Evolutionary conservation across 2,113 vertebrate species (phyloP).

Genomic region (Anseranas semipalmata): DNA sequence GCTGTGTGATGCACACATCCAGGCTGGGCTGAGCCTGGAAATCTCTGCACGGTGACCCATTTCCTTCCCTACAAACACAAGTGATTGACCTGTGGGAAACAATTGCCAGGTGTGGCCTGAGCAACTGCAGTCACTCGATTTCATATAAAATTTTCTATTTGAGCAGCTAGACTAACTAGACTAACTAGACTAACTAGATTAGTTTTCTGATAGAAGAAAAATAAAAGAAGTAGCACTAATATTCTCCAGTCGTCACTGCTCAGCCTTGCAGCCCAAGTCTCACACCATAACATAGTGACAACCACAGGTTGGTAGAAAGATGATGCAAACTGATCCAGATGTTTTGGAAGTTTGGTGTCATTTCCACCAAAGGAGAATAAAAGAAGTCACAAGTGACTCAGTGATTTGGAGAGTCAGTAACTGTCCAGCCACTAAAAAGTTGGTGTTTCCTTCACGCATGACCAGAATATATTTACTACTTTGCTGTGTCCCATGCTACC

Average conservation of each 20-base stretch:
- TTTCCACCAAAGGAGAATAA: neutral
- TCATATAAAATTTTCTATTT: neutral
- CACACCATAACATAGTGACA: accelerated
- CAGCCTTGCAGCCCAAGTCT: neutral
- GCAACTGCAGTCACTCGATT: neutral
- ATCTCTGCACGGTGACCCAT: accelerated
- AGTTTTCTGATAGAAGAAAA: neutral
- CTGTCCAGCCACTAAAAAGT: neutral
- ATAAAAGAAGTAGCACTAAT: neutral
- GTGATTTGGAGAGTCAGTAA: neutral
- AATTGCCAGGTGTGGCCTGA: neutral
- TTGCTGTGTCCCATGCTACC: neutral
- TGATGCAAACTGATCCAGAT: neutral
- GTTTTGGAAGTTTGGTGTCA: neutral
- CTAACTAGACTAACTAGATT: no score
- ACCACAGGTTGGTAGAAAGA: neutral
- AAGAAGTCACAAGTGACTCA: neutral
- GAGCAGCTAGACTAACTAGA: no score
- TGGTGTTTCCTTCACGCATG: neutral
- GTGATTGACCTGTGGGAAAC: neutral
- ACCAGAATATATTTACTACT: neutral
- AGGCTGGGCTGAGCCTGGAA: neutral
- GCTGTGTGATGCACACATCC: neutral
- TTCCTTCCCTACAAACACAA: neutral
- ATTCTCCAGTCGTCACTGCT: neutral